phyloP scores from a whole-genome alignment of 2,888 invertebrate genomes.

The Scaptomyza reducta region DNA sequence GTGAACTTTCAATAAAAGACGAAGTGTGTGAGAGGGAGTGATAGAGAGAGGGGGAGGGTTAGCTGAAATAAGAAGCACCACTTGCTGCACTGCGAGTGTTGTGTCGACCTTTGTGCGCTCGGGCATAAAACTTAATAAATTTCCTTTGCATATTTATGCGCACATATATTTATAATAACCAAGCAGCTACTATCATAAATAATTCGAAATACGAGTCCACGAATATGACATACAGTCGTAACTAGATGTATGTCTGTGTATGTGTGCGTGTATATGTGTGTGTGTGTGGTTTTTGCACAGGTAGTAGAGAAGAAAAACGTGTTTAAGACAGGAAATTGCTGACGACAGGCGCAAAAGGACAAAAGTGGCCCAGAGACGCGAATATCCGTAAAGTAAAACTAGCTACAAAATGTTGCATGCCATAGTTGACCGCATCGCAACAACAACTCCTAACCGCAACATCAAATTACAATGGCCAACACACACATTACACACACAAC shows the following conservation, averaged over 20 bases:
- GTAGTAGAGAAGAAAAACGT: background rate
- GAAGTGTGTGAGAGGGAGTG: background rate
- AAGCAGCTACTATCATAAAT: slow-evolving; percentile 46
- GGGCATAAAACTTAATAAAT: slow-evolving; percentile 71
- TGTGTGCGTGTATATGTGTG: background rate
- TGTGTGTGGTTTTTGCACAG: slow-evolving; percentile 2
- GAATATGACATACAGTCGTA: slow-evolving; percentile 6
- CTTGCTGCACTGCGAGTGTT: slow-evolving; percentile 38
- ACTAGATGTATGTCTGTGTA: background rate
- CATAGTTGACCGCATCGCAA: slow-evolving; percentile 50
- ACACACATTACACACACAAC: slow-evolving; percentile 4
- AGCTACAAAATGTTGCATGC: slow-evolving; percentile 35
- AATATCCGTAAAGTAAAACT: slow-evolving; percentile 28
- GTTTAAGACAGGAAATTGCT: slow-evolving; percentile 54
- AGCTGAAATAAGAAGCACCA: background rate
- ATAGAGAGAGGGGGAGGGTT: too few species aligned
- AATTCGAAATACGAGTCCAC: slow-evolving; percentile 40
- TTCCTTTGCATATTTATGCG: slow-evolving; percentile 69
- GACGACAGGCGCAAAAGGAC: slow-evolving; percentile 42
- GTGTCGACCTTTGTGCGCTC: slow-evolving; percentile 57
- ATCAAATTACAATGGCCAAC: slow-evolving; percentile 67
- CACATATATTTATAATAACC: slow-evolving; percentile 62
- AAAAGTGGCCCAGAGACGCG: slow-evolving; percentile 20
- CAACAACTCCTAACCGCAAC: slow-evolving; percentile 39
- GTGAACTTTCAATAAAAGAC: background rate